These are phyloP conservation scores for Aphaenogaster ashmeadi DNA, from an alignment of 1,140 invertebrate genomes.

Conservation along the genomic window DNA sequence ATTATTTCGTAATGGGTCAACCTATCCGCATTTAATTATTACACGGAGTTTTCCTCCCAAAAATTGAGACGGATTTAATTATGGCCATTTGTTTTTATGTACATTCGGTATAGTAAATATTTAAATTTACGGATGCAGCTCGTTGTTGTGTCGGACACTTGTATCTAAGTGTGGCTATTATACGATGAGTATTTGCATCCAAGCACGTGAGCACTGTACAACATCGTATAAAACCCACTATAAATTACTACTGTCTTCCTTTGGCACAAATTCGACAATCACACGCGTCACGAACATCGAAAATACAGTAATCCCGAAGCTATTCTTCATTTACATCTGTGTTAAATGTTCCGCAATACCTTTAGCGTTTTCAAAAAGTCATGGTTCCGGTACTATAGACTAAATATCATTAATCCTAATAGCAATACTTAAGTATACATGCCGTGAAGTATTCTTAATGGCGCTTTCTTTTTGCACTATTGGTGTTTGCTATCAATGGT, in stretches of 20 bases:
- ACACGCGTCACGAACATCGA: conserved; percentile 71
- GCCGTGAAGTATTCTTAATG: conserved; percentile 4
- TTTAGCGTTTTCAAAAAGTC: conserved; percentile 19
- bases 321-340: conserved; percentile 48
- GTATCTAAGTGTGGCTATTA: neutral
- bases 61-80: conserved; percentile 74
- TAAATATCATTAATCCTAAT: conserved; percentile 23
- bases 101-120: conserved; percentile 39
- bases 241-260: conserved; percentile 48
- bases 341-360: conserved; percentile 6
- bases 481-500: neutral
- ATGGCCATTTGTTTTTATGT: conserved; percentile 43
- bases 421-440: conserved; percentile 23
- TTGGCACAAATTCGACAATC: conserved; percentile 68
- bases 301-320: conserved; percentile 63
- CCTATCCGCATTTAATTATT: neutral
- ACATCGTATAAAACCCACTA: conserved; percentile 39
- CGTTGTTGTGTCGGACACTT: conserved; percentile 14
- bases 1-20: neutral
- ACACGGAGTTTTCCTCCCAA: conserved; percentile 54
- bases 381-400: neutral
- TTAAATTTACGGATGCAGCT: conserved; percentile 40
- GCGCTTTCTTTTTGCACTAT: conserved; percentile 22
- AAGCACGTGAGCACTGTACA: neutral
- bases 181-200: neutral